These are phyloP conservation scores for Lasioglossum leucozonium DNA, from an alignment of 2,888 invertebrate genomes.

Conservation along the genomic window DNA sequence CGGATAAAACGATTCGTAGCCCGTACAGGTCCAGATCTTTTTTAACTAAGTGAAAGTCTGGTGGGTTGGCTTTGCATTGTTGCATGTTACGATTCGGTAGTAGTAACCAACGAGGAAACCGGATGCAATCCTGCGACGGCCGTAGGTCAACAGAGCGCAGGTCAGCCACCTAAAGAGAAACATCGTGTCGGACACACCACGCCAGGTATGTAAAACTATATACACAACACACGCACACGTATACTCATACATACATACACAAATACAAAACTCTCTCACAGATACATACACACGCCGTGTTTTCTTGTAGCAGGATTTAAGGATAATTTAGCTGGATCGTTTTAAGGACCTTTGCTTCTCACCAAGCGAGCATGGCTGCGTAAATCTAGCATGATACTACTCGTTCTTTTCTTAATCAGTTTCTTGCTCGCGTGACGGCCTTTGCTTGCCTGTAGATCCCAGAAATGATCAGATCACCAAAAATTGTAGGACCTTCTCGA, in stretches of 20 bases:
- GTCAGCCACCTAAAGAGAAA: constrained; percentile 87
- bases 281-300: constrained; percentile 36
- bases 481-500: background rate
- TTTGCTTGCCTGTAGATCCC: background rate
- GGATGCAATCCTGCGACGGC: constrained; percentile 85
- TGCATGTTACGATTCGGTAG: constrained; percentile 84
- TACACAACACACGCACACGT: constrained; percentile 33
- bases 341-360: constrained; percentile 54
- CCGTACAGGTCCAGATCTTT: constrained; percentile 53
- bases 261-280: no score
- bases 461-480: background rate
- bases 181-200: constrained; percentile 84
- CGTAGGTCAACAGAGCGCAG: constrained; percentile 86
- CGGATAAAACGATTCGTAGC: constrained; percentile 51
- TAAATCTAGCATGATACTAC: constrained; percentile 48
- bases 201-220: constrained; percentile 80
- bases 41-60: constrained; percentile 81
- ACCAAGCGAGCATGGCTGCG: constrained; percentile 57
- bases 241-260: background rate
- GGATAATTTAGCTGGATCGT: constrained; percentile 37
- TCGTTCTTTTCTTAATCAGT: background rate
- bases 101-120: constrained; percentile 83
- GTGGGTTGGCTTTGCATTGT: constrained; percentile 84
- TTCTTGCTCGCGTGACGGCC: background rate
- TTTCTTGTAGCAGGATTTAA: constrained; percentile 27